Base-by-base conservation (phyloP, 2,888 invertebrate genomes). In the Meandrusa payeni region DNA sequence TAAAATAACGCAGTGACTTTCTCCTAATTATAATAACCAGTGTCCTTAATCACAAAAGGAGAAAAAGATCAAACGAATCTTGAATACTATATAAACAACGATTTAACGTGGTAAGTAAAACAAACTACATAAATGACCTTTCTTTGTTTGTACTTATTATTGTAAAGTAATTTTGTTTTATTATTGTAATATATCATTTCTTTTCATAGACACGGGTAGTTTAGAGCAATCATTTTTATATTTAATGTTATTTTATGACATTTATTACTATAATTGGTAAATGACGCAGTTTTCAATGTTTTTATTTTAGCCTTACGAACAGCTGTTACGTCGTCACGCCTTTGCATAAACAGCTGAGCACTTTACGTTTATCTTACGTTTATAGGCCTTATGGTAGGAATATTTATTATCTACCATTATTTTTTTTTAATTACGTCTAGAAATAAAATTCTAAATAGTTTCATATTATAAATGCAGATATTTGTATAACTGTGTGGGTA, bases 301-400 rank as follows among this genome's bases (percentile, higher is more conserved):
- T 44, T 23, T 28, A 43, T 31, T 46, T 7, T 61, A 64, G 59
- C 67, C 74, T 60, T 56, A 50, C 57, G 63, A 74, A 75, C 83
- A 83, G 82, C 81, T 82, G 82, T 77, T 76, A 66, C 57, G 64
- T 70, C 75, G 79, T 79, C 76, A 80, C 69, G 61, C 62, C 62
- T 69, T 51, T 55, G 54, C 47, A 51, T 47, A 46, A 71, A 71
- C 79, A 79, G 78, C 78, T 79, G 73, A 68, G 59, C 19, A n/a
- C 56, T 54, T 51, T 43, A 59, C 50, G 50, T 52, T 46, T 34
- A 45, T 49, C 32, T 15, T 15, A 15, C 15, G 2, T 15, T 15
- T 15, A n/a, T n/a, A n/a, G n/a, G n/a, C n/a, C n/a, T n/a, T n/a
- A n/a, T n/a, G n/a, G n/a, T n/a, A n/a, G n/a, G n/a, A n/a, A n/a